These are phyloP conservation scores for Poeciliopsis turneri DNA, from an alignment of 2,797 vertebrate species.

Conservation along the genomic window DNA sequence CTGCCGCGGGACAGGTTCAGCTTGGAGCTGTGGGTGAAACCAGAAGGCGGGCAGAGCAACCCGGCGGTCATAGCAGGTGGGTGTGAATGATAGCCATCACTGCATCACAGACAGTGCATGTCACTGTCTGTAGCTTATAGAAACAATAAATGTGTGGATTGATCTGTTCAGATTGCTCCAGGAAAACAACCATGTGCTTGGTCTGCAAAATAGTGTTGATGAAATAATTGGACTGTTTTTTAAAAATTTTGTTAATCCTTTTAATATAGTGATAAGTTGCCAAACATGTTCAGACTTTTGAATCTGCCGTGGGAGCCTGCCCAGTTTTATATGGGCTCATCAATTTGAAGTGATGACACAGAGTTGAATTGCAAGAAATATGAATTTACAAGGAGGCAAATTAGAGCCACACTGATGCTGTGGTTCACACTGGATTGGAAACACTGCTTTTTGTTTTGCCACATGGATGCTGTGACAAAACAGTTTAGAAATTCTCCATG, in stretches of 20 bases:
- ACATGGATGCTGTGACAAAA: not conserved
- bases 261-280: not conserved
- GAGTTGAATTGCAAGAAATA: not conserved
- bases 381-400: not conserved
- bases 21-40: constrained; percentile 91
- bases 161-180: not conserved
- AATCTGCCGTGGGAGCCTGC: not conserved
- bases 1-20: constrained; percentile 88
- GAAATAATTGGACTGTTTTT: not conserved
- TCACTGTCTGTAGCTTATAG: not conserved
- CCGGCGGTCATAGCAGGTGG: constrained; percentile 93
- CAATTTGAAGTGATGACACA: not conserved
- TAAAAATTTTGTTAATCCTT: not conserved
- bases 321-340: not conserved
- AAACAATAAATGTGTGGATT: not conserved
- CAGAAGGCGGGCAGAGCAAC: constrained; percentile 93
- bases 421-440: not conserved
- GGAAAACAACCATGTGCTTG: not conserved
- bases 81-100: constrained; percentile 31
- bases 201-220: not conserved
- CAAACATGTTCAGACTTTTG: not conserved
- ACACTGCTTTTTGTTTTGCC: not conserved
- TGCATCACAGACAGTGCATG: not conserved
- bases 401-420: not conserved
- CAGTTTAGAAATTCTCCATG: not conserved